These are phyloP conservation scores for Drosophila rellima DNA, from an alignment of 2,888 invertebrate species.

Conservation along the genomic window DNA sequence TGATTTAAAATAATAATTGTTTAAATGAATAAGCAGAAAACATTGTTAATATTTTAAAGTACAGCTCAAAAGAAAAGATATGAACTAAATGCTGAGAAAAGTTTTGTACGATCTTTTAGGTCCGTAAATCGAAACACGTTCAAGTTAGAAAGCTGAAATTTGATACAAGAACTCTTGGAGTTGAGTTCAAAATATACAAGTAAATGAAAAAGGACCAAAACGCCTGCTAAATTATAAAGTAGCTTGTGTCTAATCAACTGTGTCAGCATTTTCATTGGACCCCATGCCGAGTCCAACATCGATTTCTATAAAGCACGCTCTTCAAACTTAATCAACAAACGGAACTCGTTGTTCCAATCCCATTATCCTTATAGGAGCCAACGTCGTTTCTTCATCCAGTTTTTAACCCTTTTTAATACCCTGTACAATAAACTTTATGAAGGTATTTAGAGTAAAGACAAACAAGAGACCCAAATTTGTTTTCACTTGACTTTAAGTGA, in stretches of 20 bases:
- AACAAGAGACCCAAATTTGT: not conserved
- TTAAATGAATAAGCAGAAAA: no score
- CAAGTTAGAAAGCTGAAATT: not conserved
- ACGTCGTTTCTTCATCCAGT: slow-evolving; percentile 23
- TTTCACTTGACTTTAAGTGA: not conserved
- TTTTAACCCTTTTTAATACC: slow-evolving; percentile 50
- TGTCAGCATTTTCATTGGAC: slow-evolving; percentile 50
- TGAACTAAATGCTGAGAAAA: not conserved
- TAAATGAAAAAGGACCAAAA: not conserved
- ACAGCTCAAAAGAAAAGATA: not conserved
- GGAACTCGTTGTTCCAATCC: slow-evolving; percentile 24
- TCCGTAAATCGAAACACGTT: not conserved
- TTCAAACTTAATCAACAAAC: slow-evolving; percentile 65
- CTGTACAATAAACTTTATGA: not conserved
- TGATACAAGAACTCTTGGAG: not conserved
- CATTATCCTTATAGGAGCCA: slow-evolving; percentile 29
- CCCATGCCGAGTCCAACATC: slow-evolving; percentile 23
- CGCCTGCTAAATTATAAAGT: slow-evolving; percentile 10
- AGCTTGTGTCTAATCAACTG: slow-evolving; percentile 37
- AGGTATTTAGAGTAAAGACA: not conserved
- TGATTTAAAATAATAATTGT: no score
- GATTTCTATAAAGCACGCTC: slow-evolving; percentile 44
- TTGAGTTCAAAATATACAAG: not conserved
- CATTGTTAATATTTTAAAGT: no score
- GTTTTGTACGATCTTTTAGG: not conserved